Evolutionary conservation across 30 jellyfish, hydroid and myxozoan species (phyloP), one percentile per base, ranked within the genome.

Genomic region (Aurelia coerulea): DNA sequence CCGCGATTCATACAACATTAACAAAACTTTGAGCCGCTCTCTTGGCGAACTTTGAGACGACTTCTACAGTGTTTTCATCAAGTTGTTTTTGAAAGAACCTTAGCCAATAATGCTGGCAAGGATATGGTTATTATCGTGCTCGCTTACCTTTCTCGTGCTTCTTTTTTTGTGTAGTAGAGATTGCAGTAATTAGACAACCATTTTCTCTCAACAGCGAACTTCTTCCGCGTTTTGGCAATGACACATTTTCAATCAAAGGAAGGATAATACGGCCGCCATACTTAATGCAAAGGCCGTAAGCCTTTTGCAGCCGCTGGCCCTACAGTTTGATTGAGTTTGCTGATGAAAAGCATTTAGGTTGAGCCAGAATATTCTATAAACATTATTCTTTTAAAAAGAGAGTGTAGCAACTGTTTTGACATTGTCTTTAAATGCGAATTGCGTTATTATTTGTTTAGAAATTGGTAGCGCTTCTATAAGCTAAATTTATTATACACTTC

Each of bases 161-260:
- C 37, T n/a, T 31, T 62, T 14, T 62, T 62, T n/a, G 37, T 19
- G 32, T 31, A n/a, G 32, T 9, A 31, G 37, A 5, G 37, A 14
- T 19, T 14, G 32, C 23, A 62, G 37, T n/a, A 13, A 46, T 46
- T 46, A 46, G 56, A 46, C 56, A 79, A 65, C 80, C 74, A 56
- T 59, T 50, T 81, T 39, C 39, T 69, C 56, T 46, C 56, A 46
- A 46, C 56, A 46, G 13, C 56, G 79, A 83, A 83, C 92, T 83
- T 83, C 92, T 83, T 83, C 92, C 92, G 92, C 92, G 92, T 83
- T 83, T 71, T 32, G 72, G 64, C 64, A 42, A 62, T 50, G 67
- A 46, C 76, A 13, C 32, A 39, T 80, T 60, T 14, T 29, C 56
- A 46, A 46, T 46, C 56, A 46, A 46, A 46, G 56, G 56, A 46